Percentiles rank a stretch among this genome's conserved stretches.
phyloP scores from a whole-genome alignment of 1,140 invertebrate genomes.

The Lutraria rhynchaena region DNA sequence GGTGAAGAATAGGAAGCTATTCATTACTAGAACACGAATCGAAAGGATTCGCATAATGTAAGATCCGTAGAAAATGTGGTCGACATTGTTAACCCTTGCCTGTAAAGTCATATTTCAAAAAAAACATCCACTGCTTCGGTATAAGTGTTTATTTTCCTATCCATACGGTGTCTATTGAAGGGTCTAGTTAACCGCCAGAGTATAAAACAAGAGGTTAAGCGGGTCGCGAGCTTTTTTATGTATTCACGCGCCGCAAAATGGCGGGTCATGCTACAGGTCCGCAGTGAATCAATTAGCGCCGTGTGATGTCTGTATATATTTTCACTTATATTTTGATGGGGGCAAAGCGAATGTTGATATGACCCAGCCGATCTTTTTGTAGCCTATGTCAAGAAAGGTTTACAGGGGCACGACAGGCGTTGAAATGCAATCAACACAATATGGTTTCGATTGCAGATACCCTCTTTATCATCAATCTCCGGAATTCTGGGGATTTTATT shows the following conservation, averaged over 20 bases:
- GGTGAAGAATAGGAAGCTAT: too few relatives aligned
- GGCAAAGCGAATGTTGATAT: constrained; percentile 36
- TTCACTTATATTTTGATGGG: constrained; percentile 57
- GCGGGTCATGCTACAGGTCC: constrained; percentile 50
- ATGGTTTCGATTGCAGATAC: background rate
- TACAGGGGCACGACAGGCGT: constrained; percentile 46
- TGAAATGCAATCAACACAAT: constrained; percentile 38
- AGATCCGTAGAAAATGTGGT: too few relatives aligned
- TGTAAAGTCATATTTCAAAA: too few relatives aligned
- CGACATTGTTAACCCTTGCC: too few relatives aligned
- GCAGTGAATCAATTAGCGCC: constrained; percentile 52
- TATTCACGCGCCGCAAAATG: constrained; percentile 58
- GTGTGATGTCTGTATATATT: constrained; percentile 54
- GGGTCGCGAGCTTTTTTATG: constrained; percentile 52
- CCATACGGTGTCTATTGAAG: constrained; percentile 22
- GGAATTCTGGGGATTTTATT: too few relatives aligned
- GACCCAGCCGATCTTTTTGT: constrained; percentile 54
- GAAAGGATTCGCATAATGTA: too few relatives aligned
- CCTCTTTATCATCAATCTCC: too few relatives aligned
- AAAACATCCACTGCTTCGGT: too few relatives aligned
- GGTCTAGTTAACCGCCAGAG: constrained; percentile 31
- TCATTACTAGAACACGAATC: too few relatives aligned
- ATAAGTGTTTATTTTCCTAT: constrained; percentile 23
- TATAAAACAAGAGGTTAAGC: constrained; percentile 43
- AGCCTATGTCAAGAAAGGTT: constrained; percentile 27